Conservation (phyloP, 2,113 vertebrate species). For the Toxotes jaculatrix region DNA sequence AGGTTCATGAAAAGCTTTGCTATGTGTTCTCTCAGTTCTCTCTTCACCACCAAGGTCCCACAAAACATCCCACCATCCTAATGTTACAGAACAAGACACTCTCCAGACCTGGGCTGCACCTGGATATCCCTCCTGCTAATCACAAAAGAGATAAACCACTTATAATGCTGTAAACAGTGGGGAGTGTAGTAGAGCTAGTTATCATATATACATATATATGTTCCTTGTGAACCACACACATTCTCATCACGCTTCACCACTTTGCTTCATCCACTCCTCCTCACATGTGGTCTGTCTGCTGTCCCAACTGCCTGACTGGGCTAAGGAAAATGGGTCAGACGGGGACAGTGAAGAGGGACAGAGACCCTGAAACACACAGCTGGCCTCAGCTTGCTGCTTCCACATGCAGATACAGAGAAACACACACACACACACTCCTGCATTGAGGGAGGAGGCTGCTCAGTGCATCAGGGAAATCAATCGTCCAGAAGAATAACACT, state of each 20-base stretch:
- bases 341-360: slow-evolving; percentile 35
- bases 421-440: slow-evolving; percentile 12
- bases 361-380: slow-evolving; percentile 49
- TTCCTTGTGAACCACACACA: background rate
- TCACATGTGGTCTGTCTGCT: slow-evolving; percentile 27
- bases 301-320: slow-evolving; percentile 13
- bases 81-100: no score
- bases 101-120: no score
- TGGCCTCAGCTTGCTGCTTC: slow-evolving; percentile 37
- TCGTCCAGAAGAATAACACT: slow-evolving; percentile 60
- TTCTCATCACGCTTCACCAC: slow-evolving; percentile 8
- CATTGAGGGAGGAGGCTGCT: slow-evolving; percentile 24
- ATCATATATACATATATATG: background rate
- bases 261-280: slow-evolving; percentile 13
- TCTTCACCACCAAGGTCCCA: background rate
- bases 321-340: slow-evolving; percentile 69
- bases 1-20: background rate
- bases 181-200: no score
- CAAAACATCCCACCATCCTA: no score
- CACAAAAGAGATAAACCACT: background rate
- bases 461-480: slow-evolving; percentile 56
- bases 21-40: background rate
- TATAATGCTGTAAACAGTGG: no score
- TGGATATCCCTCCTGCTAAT: no score
- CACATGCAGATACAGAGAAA: slow-evolving; percentile 12